Base-by-base conservation (phyloP, 2,888 invertebrate genomes). In the Eupithecia dodoneata region DNA sequence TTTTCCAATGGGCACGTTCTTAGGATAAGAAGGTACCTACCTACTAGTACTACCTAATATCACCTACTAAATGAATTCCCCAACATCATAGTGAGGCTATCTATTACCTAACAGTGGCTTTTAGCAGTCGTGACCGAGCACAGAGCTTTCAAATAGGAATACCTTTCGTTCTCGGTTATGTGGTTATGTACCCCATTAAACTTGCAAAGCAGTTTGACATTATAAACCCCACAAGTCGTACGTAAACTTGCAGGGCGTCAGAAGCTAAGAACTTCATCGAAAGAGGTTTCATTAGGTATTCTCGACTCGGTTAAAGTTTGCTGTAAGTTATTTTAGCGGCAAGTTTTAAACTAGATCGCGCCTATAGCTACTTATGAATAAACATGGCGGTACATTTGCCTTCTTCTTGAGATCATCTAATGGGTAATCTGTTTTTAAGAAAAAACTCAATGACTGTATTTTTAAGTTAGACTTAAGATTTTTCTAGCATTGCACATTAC, bases 41-140 rank as follows among this genome's bases (percentile, higher is more conserved):
- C 44, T 44, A 44, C 30, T 30, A 30, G 30, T 30, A 30, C 30
- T 30, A 30, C 30, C 30, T 30, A 44, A 52, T 52, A 52, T 0
- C 15, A n/a, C 3, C 2, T 1, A 52, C 52, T 52, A 15, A 7
- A 3, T 3, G 7, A 63, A 63, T 30, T 4, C 30, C 18, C 59
- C 59, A 59, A 59, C 18, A 59, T 9, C 18, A 18, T 18, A 59
- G 59, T 18, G 18, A n/a, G n/a, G n/a, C 3, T 59, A 15, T 66
- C 15, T 66, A 42, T 66, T 66, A 66, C 42, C 7, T 41, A 30
- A 65, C 66, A 66, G 41, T 44, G 41, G 41, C 65, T 30, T 72
- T 45, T 66, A 47, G 42, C 15, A 74, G 81, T 89, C 90, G 90
- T 90, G 90, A 85, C 85, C 82, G 81, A 79, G 85, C 80, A 73